A percentile compares a stretch with the other conserved stretches of the same genome.
phyloP scores from a whole-genome alignment of 2,888 invertebrate genomes.

The Harpalus rubripes region DNA sequence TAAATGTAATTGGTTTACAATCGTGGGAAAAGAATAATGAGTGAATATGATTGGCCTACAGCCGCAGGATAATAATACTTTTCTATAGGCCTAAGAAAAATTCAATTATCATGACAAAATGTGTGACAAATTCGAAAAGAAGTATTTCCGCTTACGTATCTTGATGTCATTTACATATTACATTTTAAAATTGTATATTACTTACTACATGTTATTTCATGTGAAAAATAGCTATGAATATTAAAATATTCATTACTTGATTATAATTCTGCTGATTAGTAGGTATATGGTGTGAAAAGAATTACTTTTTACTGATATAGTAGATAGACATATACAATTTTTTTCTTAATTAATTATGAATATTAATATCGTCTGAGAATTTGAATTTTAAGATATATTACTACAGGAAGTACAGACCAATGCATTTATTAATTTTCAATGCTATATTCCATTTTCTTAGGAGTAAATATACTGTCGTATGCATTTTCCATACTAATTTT shows the following conservation, averaged over 20 bases:
- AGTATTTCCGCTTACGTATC: no score
- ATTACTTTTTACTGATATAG: conserved; percentile 1
- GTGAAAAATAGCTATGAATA: conserved; percentile 7
- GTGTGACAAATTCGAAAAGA: no score
- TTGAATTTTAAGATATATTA: conserved; percentile 28
- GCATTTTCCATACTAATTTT: conserved; percentile 4
- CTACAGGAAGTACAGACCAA: conserved; percentile 17
- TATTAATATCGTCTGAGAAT: conserved; percentile 5
- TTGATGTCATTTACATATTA: no score
- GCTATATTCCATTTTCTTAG: conserved; percentile 21
- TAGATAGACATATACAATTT: neutral
- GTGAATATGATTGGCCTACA: no score
- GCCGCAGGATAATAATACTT: no score
- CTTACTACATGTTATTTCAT: neutral
- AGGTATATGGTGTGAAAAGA: conserved; percentile 2
- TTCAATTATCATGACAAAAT: no score
- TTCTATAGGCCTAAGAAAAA: no score
- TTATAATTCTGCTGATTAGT: conserved; percentile 8
- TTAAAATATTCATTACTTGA: conserved; percentile 30
- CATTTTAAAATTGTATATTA: no score
- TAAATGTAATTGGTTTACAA: no score
- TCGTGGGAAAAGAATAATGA: no score
- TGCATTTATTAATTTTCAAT: conserved; percentile 32
- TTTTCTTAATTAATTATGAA: conserved; percentile 19
- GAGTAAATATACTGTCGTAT: neutral